A percentile compares a stretch with the other conserved stretches of the same genome.
Conservation (phyloP, 2,113 vertebrate genomes). For the Solenodon paradoxus region DNA sequence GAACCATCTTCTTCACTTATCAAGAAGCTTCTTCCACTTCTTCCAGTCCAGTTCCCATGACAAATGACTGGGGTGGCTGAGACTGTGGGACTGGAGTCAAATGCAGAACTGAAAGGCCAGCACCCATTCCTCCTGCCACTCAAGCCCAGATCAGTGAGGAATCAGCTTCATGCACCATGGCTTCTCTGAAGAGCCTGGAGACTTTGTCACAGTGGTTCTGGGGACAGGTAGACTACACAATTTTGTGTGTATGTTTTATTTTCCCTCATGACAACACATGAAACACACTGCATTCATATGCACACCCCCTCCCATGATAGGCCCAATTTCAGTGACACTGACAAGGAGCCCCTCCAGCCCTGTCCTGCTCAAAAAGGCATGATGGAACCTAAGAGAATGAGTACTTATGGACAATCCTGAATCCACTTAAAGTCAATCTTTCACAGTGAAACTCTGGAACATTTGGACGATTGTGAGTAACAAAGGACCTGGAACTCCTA, state of each 20-base stretch:
- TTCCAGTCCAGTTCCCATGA: background rate
- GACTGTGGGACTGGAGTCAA: background rate
- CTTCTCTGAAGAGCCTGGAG: background rate
- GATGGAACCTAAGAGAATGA: background rate
- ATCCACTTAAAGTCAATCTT: background rate
- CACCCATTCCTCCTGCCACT: background rate
- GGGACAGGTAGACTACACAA: background rate
- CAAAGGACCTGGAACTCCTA: background rate
- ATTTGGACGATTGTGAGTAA: background rate
- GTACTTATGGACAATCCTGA: background rate
- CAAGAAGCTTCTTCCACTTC: background rate
- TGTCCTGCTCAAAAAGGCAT: background rate
- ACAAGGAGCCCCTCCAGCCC: background rate
- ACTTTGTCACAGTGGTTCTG: background rate
- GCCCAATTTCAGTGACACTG: background rate
- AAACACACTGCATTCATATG: background rate
- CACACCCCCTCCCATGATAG: background rate
- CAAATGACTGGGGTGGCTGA: background rate
- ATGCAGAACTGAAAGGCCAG: conserved; percentile 6
- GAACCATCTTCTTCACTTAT: background rate
- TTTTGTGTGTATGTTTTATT: background rate
- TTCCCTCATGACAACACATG: background rate
- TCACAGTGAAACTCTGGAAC: background rate
- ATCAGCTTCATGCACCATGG: background rate
- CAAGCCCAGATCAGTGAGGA: background rate